Evolutionary conservation across 1,140 invertebrate species (phyloP).

Genomic region (Drosophila grimshawi): DNA sequence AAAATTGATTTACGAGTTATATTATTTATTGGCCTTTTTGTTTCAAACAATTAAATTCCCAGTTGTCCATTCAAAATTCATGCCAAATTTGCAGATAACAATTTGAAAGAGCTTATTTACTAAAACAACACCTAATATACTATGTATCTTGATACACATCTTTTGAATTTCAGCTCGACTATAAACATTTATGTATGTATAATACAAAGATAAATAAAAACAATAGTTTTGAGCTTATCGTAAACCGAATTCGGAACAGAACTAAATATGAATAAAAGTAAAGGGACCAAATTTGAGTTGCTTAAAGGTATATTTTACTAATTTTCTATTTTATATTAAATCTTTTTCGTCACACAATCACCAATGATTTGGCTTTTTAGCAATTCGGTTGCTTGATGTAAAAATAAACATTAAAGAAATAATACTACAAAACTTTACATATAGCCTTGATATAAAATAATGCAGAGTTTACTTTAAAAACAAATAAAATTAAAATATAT

Average conservation of each 20-base stretch:
- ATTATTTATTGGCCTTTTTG: background rate
- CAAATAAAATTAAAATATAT: conserved; percentile 6
- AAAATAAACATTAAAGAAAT: background rate
- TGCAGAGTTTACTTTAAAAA: conserved; percentile 41
- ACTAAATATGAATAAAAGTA: conserved; percentile 23
- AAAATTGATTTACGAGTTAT: background rate
- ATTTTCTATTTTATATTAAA: background rate
- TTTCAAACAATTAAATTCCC: background rate
- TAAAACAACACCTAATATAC: conserved; percentile 4
- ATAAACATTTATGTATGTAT: background rate
- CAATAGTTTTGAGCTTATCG: background rate
- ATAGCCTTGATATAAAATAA: conserved; percentile 61
- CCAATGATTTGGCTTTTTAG: conserved; percentile 4
- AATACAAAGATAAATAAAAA: background rate
- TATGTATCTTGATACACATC: background rate
- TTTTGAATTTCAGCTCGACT: background rate
- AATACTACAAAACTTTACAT: conserved; percentile 57
- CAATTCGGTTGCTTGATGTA: conserved; percentile 1
- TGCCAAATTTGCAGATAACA: conserved; percentile 12
- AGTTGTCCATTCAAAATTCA: background rate
- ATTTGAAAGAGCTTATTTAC: conserved; percentile 60
- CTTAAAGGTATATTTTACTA: conserved; percentile 30
- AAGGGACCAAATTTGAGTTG: conserved; percentile 74
- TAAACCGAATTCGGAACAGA: background rate
- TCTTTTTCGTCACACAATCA: background rate